Conservation (phyloP, 2,888 invertebrate species). For the Drosophila sordidula region DNA sequence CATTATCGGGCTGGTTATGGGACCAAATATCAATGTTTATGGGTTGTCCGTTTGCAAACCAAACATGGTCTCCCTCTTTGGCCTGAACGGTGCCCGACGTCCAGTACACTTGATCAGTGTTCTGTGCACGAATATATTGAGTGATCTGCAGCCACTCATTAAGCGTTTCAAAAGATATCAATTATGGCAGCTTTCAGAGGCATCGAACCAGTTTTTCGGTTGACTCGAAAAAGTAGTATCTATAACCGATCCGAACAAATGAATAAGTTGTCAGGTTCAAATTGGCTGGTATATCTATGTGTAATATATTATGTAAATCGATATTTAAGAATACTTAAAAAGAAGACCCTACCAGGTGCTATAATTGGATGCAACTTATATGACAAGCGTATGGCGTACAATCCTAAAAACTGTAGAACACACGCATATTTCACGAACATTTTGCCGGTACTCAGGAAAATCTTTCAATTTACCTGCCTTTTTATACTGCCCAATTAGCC, state of each 20-base stretch:
- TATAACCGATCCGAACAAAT: constrained; percentile 17
- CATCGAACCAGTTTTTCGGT: constrained; percentile 25
- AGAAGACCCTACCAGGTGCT: constrained; percentile 7
- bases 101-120: constrained; percentile 15
- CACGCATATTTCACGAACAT: constrained; percentile 17
- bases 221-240: constrained; percentile 28
- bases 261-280: constrained; percentile 28
- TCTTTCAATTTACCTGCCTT: neutral
- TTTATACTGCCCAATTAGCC: neutral
- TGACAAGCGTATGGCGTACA: constrained; percentile 1
- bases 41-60: constrained; percentile 16
- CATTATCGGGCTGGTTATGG: constrained; percentile 26
- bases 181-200: constrained; percentile 18
- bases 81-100: constrained; percentile 27
- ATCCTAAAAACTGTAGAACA: constrained; percentile 7
- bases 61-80: constrained; percentile 10
- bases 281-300: constrained; percentile 27
- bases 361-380: constrained; percentile 25
- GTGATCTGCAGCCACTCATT: constrained; percentile 1
- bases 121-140: neutral
- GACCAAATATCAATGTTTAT: constrained; percentile 9
- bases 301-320: neutral
- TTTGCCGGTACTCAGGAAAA: neutral
- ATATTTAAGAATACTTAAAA: no score
- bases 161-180: constrained; percentile 21